Base-by-base conservation (phyloP, 2,888 invertebrate species). In the Caenorhabditis sp. region DNA sequence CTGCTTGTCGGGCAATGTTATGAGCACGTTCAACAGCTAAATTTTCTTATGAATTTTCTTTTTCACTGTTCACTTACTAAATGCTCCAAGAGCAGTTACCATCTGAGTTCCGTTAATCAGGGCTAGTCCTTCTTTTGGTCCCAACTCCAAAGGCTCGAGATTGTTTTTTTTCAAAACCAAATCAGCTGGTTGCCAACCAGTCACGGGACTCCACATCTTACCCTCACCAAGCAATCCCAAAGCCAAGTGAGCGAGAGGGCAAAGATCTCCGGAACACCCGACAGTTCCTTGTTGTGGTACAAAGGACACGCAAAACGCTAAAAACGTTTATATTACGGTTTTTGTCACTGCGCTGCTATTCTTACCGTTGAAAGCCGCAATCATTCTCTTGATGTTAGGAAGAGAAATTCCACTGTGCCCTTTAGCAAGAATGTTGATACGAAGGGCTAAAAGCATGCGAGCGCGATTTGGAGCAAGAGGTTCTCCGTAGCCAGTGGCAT, bases 251-350 rank as follows among this genome's bases (percentile, higher is more conserved):
- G 95, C 93, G 71, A 95, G 89, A 0, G 95, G 95, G 1, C 94
- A 94, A 81, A 95, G 92, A 90, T 95, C 95, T 0, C 95, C 95
- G 84, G 94, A 94, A 20, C 95, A 95, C 9, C 95, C 95, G 1
- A 95, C 94, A 0, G 94, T 94, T 0, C 95, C 95, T 91, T 95
- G 94, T 89, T 94, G 94, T 0, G 95, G 95, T 1, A 95, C 94
- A 93, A 94, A 94, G 0, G 95, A 94, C 28, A 95, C 92, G 86
- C 94, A 95, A 22, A 93, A 94, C 1, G 93, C 94, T 94, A 90
- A 90, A 72, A n/a, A 28, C 8, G 13, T 13, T 13, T 11, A 9
- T 4, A 50, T 47, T 35, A 32, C n/a, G n/a, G 32, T 32, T 32
- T 32, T 64, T 72, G 47, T 11, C 32, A 56, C 20, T 64, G 24